phyloP scores from a whole-genome alignment of 2,888 invertebrate species.

The Cryptocephalus moraei region DNA sequence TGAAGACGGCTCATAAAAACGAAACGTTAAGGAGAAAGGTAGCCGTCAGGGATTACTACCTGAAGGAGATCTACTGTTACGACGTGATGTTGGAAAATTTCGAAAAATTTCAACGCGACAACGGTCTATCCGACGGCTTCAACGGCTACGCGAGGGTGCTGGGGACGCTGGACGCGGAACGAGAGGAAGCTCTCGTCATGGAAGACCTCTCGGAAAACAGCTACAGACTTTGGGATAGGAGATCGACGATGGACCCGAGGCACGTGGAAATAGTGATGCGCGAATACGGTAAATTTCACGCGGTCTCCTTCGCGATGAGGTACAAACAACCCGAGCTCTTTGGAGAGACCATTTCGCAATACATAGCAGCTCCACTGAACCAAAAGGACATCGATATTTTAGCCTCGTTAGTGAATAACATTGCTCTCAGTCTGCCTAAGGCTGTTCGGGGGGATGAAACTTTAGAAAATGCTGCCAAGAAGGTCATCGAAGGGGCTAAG shows the following conservation, averaged over 20 bases:
- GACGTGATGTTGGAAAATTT: constrained; percentile 15
- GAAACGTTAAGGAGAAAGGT: constrained; percentile 16
- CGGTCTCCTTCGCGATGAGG: constrained; percentile 20
- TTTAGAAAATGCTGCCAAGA: background rate
- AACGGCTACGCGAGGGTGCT: constrained; percentile 1
- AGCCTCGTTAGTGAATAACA: too few species aligned
- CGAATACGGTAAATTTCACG: constrained; percentile 27
- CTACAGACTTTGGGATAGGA: constrained; percentile 20
- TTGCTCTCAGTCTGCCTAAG: background rate
- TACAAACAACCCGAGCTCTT: background rate
- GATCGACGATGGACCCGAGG: constrained; percentile 18
- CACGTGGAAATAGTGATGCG: constrained; percentile 22
- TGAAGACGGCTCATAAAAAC: background rate
- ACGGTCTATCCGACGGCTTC: background rate
- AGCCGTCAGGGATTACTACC: constrained; percentile 17
- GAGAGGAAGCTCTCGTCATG: constrained; percentile 16
- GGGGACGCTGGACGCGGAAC: constrained; percentile 5
- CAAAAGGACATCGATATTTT: too few species aligned
- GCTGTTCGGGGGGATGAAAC: background rate
- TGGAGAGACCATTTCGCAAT: too few species aligned
- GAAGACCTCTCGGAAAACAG: constrained; percentile 19
- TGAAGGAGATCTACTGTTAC: constrained; percentile 24
- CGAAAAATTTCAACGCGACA: background rate
- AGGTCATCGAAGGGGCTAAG: background rate
- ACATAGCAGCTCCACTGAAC: too few species aligned